Evolutionary conservation across 2,888 invertebrate species (phyloP), one percentile per base, ranked within the genome.

Genomic region (Limnephilus marmoratus): DNA sequence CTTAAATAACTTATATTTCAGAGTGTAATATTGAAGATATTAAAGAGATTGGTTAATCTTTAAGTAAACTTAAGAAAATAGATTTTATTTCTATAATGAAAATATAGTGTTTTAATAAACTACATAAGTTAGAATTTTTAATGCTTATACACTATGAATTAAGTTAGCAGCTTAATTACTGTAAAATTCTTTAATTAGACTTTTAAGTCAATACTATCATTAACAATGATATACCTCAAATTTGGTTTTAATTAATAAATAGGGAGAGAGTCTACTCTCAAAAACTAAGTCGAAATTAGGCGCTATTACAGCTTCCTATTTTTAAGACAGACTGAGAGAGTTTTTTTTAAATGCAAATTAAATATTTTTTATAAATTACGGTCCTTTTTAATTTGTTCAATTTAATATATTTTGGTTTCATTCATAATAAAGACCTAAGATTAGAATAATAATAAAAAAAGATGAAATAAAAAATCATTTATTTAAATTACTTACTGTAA

Each of bases 31-130:
- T 45, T 95, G 31, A 85, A 85, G 37, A 87, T 89, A 92, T 93
- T 94, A 95, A 93, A 94, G 95, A 94, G 94, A 94, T 94, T 94
- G 91, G 49, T 94, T 85, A 87, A 91, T 93, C 90, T 91, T 93
- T 91, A 92, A 92, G 94, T 93, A 94, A 91, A 49, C 94, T 94
- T 94, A 94, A 29, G 94, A 94, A 94, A 94, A 94, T 90, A 93
- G 94, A 15, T 49, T 96, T 96, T 96, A 96, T 95, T 96, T 96
- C 96, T 97, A 97, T 96, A 96, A 94, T 97, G 97, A 97, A 97
- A 97, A 96, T 97, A 96, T 97, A 97, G 96, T 94, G 96, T 97
- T 97, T 97, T 93, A 80, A 95, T 97, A 96, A 97, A 97, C 96
- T 97, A 97, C 96, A 96, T 96, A 96, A 96, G 96, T 95, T 7